These are phyloP conservation scores for Etia nguti DNA, from an alignment of 2,113 vertebrate genomes.

Conservation along the genomic window DNA sequence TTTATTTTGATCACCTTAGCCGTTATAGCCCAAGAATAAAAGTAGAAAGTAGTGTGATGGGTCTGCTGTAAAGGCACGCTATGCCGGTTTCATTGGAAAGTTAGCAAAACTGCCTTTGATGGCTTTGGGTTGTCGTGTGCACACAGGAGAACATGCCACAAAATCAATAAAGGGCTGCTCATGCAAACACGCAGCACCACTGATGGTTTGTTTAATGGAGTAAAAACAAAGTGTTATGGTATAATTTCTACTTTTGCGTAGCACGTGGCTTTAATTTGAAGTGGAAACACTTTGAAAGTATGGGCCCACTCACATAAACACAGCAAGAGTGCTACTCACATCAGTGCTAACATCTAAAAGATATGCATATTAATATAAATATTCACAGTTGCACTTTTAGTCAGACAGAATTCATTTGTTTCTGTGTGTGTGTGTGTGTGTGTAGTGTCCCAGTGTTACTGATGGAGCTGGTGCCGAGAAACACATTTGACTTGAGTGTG, in stretches of 20 bases:
- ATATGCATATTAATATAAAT: background rate
- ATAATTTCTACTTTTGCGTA: background rate
- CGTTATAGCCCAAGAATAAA: background rate
- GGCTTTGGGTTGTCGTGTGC: background rate
- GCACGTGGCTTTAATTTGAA: background rate
- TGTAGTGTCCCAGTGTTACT: background rate
- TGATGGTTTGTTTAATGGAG: background rate
- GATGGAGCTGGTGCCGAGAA: background rate
- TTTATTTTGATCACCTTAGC: background rate
- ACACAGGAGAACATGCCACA: background rate
- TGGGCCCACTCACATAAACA: background rate
- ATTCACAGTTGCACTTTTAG: background rate
- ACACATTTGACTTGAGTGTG: background rate
- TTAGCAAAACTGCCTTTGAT: background rate
- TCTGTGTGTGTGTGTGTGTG: accelerated
- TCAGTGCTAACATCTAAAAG: background rate
- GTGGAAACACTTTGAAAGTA: background rate
- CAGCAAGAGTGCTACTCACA: background rate
- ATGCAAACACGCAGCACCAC: background rate
- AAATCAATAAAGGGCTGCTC: background rate
- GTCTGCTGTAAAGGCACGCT: background rate
- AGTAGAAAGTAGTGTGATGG: background rate
- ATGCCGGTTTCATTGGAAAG: background rate
- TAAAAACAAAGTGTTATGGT: background rate
- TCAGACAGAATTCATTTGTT: background rate